Percentiles rank a stretch among this genome's conserved stretches.
Evolutionary conservation across 2,888 invertebrate species (phyloP).

Genomic region (Sarcophaga variegata): DNA sequence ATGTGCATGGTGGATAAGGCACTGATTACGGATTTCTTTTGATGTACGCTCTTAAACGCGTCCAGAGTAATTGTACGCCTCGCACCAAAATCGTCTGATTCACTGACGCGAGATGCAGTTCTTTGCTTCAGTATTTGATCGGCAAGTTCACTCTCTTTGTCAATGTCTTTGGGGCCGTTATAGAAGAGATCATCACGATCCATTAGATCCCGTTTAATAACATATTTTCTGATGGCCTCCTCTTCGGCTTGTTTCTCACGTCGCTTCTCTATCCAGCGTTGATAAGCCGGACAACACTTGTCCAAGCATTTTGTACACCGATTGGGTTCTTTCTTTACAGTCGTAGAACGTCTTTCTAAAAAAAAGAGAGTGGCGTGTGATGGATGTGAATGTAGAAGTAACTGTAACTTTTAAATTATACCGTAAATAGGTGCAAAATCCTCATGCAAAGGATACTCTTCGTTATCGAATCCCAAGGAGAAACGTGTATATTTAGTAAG

Average conservation of each 20-base stretch:
- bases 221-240: conserved; percentile 59
- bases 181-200: conserved; percentile 89
- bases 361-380: neutral
- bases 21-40: conserved; percentile 53
- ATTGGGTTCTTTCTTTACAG: neutral
- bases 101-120: neutral
- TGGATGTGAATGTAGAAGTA: neutral
- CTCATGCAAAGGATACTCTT: conserved; percentile 69
- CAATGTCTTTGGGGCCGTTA: conserved; percentile 73
- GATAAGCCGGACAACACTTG: conserved; percentile 37
- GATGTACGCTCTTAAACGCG: neutral
- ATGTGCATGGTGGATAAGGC: conserved; percentile 64
- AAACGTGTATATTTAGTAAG: too few relatives aligned
- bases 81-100: neutral
- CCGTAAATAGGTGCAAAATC: conserved; percentile 69
- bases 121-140: neutral
- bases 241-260: neutral
- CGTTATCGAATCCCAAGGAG: neutral
- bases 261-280: neutral
- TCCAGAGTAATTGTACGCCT: conserved; percentile 68
- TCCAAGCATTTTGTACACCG: neutral
- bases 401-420: neutral
- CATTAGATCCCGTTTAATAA: conserved; percentile 82
- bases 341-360: neutral
- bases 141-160: neutral